These are phyloP conservation scores for Unio delphinus DNA, from an alignment of 2,888 invertebrate species.

Conservation along the genomic window DNA sequence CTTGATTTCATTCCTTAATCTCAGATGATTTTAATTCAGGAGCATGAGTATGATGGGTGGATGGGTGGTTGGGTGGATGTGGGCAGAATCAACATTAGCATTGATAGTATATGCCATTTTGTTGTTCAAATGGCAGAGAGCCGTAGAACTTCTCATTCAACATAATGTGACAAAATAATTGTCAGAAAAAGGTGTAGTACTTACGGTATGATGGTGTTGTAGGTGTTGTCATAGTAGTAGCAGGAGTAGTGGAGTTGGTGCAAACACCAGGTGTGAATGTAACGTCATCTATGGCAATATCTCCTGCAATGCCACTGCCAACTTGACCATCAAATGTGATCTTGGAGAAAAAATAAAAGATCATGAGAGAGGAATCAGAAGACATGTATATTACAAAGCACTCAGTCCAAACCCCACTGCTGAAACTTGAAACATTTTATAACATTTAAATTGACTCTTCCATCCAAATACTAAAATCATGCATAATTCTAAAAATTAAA, in stretches of 20 bases:
- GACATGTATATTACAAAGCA: background rate
- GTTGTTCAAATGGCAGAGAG: background rate
- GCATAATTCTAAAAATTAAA: too few relatives aligned
- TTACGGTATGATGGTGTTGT: slow-evolving; percentile 46
- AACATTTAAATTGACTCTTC: too few relatives aligned
- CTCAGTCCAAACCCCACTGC: too few relatives aligned
- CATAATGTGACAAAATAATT: background rate
- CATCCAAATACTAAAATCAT: too few relatives aligned
- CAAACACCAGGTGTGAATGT: slow-evolving; percentile 44
- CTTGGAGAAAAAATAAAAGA: slow-evolving; percentile 23
- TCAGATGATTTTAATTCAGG: too few relatives aligned
- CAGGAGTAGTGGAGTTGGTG: slow-evolving; percentile 33
- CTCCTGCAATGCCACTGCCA: slow-evolving; percentile 49
- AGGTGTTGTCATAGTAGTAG: slow-evolving; percentile 37
- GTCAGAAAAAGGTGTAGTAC: slow-evolving; percentile 8
- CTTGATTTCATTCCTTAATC: background rate
- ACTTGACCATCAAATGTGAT: slow-evolving; percentile 58
- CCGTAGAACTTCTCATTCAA: background rate
- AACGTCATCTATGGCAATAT: slow-evolving; percentile 65
- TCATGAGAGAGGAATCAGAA: background rate
- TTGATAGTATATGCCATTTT: background rate
- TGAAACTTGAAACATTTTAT: too few relatives aligned
- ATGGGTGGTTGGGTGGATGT: too few relatives aligned
- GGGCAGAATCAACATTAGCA: too few relatives aligned
- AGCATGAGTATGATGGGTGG: too few relatives aligned